These are phyloP conservation scores for Eilema sororculum DNA, from an alignment of 2,888 invertebrate genomes.

Conservation along the genomic window DNA sequence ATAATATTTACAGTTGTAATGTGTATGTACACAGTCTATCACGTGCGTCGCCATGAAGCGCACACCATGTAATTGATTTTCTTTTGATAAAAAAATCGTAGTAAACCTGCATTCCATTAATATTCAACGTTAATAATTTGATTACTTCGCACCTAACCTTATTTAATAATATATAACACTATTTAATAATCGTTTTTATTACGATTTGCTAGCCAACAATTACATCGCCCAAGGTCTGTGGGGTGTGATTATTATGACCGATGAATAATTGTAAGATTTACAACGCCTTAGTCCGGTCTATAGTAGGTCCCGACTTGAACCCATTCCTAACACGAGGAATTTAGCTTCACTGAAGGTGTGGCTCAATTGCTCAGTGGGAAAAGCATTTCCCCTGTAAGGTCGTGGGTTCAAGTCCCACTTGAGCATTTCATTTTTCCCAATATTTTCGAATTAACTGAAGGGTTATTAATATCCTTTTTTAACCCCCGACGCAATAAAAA, in stretches of 20 bases:
- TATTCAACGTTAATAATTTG: slow-evolving; percentile 44
- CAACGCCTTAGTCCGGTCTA: too few relatives aligned
- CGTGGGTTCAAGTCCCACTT: too few relatives aligned
- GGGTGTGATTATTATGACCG: not conserved
- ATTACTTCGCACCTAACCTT: slow-evolving; percentile 44
- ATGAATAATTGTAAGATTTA: not conserved
- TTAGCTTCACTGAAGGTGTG: too few relatives aligned
- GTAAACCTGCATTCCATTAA: slow-evolving; percentile 43
- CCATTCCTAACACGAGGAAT: too few relatives aligned
- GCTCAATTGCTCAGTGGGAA: too few relatives aligned
- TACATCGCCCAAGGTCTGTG: not conserved
- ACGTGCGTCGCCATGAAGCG: slow-evolving; percentile 47
- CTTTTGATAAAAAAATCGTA: slow-evolving; percentile 53
- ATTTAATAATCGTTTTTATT: not conserved
- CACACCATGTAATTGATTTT: slow-evolving; percentile 55
- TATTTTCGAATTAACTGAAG: too few relatives aligned
- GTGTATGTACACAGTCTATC: slow-evolving; percentile 40
- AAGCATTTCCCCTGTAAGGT: too few relatives aligned
- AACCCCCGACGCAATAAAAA: too few relatives aligned
- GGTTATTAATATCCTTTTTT: too few relatives aligned
- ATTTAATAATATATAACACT: slow-evolving; percentile 11
- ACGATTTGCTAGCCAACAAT: not conserved
- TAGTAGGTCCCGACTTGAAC: too few relatives aligned
- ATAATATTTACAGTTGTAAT: slow-evolving; percentile 10
- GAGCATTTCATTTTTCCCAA: too few relatives aligned